These are phyloP conservation scores for Phragmatobia fuliginosa DNA, from an alignment of 2,888 invertebrate genomes.

Conservation along the genomic window DNA sequence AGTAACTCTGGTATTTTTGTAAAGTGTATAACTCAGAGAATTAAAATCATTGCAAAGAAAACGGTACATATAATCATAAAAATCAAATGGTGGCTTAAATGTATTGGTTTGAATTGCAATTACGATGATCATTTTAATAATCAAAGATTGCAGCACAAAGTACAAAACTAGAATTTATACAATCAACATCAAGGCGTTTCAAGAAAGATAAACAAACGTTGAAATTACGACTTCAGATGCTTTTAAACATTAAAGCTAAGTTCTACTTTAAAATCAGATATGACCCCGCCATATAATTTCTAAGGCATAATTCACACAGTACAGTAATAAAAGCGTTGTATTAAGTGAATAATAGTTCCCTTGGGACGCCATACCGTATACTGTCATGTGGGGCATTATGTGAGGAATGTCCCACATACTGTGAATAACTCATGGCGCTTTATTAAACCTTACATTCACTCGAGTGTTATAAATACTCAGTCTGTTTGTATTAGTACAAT, in stretches of 20 bases:
- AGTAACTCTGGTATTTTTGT: too few relatives aligned
- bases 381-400: constrained; percentile 44
- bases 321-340: constrained; percentile 36
- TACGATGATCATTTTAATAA: too few relatives aligned
- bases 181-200: too few relatives aligned
- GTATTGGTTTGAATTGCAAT: too few relatives aligned
- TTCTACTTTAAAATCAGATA: constrained; percentile 16
- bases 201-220: not conserved
- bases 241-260: not conserved
- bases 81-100: too few relatives aligned
- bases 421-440: constrained; percentile 55
- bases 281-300: not conserved
- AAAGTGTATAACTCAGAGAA: too few relatives aligned
- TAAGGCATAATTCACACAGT: constrained; percentile 8
- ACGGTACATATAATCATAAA: too few relatives aligned
- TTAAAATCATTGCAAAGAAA: too few relatives aligned
- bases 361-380: constrained; percentile 30
- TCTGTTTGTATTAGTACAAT: constrained; percentile 16
- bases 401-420: constrained; percentile 54
- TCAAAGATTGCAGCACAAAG: too few relatives aligned
- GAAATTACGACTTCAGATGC: not conserved
- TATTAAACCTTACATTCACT: constrained; percentile 47
- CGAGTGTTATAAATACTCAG: constrained; percentile 44
- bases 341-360: constrained; percentile 49
- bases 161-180: too few relatives aligned